phyloP scores from a whole-genome alignment of 2,113 vertebrate species.

The Semicossyphus pulcher region DNA sequence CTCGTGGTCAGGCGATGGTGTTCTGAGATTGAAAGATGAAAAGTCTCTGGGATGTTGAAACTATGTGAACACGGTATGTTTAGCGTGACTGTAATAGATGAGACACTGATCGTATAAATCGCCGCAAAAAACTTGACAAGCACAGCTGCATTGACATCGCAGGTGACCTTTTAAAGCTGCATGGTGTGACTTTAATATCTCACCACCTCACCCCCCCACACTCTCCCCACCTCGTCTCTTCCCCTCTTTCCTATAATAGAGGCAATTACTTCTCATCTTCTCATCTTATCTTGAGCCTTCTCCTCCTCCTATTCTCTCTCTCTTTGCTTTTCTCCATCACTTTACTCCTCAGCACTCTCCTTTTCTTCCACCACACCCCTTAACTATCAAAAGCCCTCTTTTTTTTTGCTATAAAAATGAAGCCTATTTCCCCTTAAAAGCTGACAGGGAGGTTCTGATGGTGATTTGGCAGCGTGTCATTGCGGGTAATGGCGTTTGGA shows the following conservation, averaged over 20 bases:
- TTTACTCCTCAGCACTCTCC: conserved; percentile 40
- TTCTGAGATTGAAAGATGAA: no score
- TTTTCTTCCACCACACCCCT: conserved; percentile 33
- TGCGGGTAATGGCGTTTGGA: conserved; percentile 74
- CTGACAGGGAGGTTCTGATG: conserved; percentile 75
- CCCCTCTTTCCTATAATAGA: conserved; percentile 65
- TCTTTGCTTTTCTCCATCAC: conserved; percentile 24
- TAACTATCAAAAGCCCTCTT: conserved; percentile 58
- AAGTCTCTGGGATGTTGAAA: neutral
- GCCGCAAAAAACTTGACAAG: conserved; percentile 19
- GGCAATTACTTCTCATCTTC: conserved; percentile 78
- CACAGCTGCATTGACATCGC: conserved; percentile 50
- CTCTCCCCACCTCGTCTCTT: conserved; percentile 22
- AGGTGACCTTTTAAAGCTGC: conserved; percentile 72
- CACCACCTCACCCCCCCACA: neutral
- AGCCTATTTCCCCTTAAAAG: conserved; percentile 71
- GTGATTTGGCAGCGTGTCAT: conserved; percentile 78
- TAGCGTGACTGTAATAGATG: neutral
- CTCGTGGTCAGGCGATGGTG: no score
- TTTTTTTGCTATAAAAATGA: conserved; percentile 41
- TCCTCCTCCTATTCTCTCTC: conserved; percentile 38
- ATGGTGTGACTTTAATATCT: conserved; percentile 58
- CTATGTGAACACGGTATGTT: neutral
- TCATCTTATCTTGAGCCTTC: conserved; percentile 59
- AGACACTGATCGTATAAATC: neutral